Evolutionary conservation across 2,888 invertebrate genomes (phyloP).

Genomic region (Linnaemya tessellans): DNA sequence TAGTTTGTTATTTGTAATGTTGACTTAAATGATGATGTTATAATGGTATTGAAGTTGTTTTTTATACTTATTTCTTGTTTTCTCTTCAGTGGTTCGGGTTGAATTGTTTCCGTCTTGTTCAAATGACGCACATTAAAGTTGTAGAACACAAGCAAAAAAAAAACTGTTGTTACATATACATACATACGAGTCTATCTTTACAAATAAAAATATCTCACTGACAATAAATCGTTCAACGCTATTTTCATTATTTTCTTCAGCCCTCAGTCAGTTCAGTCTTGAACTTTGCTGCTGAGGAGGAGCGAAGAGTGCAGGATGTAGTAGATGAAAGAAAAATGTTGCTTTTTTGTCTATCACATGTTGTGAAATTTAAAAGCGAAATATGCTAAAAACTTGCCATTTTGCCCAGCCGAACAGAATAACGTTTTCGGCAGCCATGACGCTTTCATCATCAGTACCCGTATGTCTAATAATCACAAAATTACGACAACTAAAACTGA

Average conservation of each 20-base stretch:
- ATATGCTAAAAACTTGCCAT: too few species aligned
- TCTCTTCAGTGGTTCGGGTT: background rate
- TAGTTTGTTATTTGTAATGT: constrained; percentile 49
- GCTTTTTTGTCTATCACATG: too few species aligned
- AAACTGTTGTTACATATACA: background rate
- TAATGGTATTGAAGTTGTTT: constrained; percentile 60
- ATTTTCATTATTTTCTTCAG: background rate
- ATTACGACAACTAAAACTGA: too few species aligned
- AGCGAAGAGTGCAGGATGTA: too few species aligned
- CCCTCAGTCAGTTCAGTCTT: too few species aligned
- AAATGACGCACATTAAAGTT: constrained; percentile 32
- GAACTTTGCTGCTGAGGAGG: too few species aligned
- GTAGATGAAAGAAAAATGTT: too few species aligned
- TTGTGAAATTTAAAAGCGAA: too few species aligned
- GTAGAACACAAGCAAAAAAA: background rate
- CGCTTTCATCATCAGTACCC: too few species aligned
- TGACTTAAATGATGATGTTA: constrained; percentile 78
- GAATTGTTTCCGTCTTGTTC: constrained; percentile 31
- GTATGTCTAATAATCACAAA: too few species aligned
- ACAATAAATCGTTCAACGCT: background rate
- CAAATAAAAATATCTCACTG: background rate
- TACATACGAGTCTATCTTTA: background rate
- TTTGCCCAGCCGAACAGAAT: too few species aligned
- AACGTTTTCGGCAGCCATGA: too few species aligned
- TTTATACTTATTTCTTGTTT: background rate